These are phyloP conservation scores for Hydrotaea cyrtoneurina DNA, from an alignment of 2,888 invertebrate genomes.

Conservation along the genomic window DNA sequence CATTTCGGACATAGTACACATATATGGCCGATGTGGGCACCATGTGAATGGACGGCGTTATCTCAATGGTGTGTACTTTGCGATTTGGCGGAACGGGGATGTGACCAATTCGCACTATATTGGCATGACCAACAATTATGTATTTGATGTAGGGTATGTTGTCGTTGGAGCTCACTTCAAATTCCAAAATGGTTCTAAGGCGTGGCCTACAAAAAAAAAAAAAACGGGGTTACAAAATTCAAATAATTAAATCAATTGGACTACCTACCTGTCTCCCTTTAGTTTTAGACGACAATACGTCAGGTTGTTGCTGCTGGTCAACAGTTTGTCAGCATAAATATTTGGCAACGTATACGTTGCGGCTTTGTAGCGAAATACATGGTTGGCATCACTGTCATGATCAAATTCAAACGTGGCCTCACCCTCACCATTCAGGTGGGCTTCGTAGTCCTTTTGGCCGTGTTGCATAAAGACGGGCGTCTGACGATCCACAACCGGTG, in stretches of 20 bases:
- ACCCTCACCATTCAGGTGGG: constrained; percentile 17
- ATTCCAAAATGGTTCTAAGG: constrained; percentile 18
- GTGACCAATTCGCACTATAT: constrained; percentile 29
- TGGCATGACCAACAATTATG: constrained; percentile 30
- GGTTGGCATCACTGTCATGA: constrained; percentile 68
- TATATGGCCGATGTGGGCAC: constrained; percentile 21
- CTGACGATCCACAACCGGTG: constrained; percentile 20
- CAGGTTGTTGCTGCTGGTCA: constrained; percentile 1
- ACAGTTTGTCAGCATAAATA: not conserved
- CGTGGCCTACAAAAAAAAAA: constrained; percentile 32
- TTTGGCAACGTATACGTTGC: not conserved
- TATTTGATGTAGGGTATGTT: constrained; percentile 39
- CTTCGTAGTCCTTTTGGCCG: constrained; percentile 29
- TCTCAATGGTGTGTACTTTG: constrained; percentile 20
- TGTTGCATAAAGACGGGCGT: constrained; percentile 47
- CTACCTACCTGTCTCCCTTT: constrained; percentile 4
- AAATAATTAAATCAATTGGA: too few species aligned
- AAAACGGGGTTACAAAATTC: too few species aligned
- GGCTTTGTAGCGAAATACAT: not conserved
- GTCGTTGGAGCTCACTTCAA: constrained; percentile 19
- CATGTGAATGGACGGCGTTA: constrained; percentile 47
- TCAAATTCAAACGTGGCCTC: constrained; percentile 51
- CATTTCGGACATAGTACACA: constrained; percentile 32
- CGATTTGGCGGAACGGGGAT: constrained; percentile 20
- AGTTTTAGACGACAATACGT: constrained; percentile 25